Base-by-base conservation (phyloP, 2,797 vertebrate species). In the Argya squamiceps region DNA sequence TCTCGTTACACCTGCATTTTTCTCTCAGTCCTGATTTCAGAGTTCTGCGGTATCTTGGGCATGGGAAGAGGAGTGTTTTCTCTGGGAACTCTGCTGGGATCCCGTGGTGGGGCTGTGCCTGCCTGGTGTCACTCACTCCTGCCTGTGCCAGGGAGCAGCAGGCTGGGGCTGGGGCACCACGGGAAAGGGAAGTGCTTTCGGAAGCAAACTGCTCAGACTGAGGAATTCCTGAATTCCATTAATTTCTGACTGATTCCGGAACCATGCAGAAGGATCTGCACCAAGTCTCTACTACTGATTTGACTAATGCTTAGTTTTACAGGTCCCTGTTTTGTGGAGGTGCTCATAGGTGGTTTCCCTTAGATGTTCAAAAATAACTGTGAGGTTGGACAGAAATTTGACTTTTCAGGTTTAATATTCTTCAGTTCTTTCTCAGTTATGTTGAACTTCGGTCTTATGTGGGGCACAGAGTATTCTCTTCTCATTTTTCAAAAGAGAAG, bases 391-490 rank as follows among this genome's bases (percentile, higher is more conserved):
- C 39, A 86, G 88, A 85, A 93, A 83, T 96, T 88, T 86, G 49
- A 85, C 64, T 92, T 94, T 58, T 70, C 19, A 41, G 32, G 59
- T 79, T 69, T 87, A 37, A 37, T n/a, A 88, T 71, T 74, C 71
- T 69, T 70, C 70, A 70, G 73, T 88, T 97, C 89, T 95, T 96
- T 21, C 76, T 88, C 77, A 65, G 65, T 79, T 83, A 34, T 6
- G 56, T 59, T 76, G 93, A 81, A 65, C 76, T 85, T 86, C 44
- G 63, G 81, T 87, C 77, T 74, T 84, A 77, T 18, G 32, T 29
- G 18, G 41, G 27, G 39, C 64, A 53, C 43, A 43, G 71, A 76
- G 15, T 71, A 39, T 78, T 93, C 83, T 68, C 47, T 94, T 73
- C 76, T 59, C 56, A 49, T 82, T 96, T 97, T 77, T 91, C 75